Base-by-base conservation (phyloP, 2,113 vertebrate genomes). In the Onychostoma macrolepis region DNA sequence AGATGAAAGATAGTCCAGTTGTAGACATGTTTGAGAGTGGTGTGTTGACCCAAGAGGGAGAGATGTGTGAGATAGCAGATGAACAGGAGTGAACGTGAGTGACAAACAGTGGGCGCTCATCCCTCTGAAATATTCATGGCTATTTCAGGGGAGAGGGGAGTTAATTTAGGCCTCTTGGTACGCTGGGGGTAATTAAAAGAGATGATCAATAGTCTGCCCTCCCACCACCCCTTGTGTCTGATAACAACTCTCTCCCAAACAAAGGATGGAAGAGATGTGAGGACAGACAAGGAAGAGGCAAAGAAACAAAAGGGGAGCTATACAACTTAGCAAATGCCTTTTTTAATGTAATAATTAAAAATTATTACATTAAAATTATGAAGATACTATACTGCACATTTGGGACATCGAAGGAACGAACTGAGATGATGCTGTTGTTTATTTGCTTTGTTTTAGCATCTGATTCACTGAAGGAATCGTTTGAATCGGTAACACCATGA, bases 181-280 rank as follows among this genome's bases (percentile, higher is more conserved):
- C 92, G 92, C 94, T 95, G 91, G 92, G 94, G 94, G 95, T 96
- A 95, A 95, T 96, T 96, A 96, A 95, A 96, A 96, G 93, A 95
- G 93, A 95, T 95, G 94, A 96, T 95, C 95, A 94, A 95, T 95
- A 95, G 93, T 92, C 84, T 85, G 65, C 85, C 88, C 85, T 84
- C 85, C 90, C 85, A 67, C 83, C 72, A 83, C 91, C 92, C 90
- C 91, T 88, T 88, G 90, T 93, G 93, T 93, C 93, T 95, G 94
- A 96, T 95, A 95, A 94, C 93, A 93, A 92, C 93, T 91, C 12
- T 89, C 87, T 80, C 85, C 85, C 89, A 83, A 83, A 83, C 81
- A 83, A 83, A 83, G 81, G 65, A 83, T 50, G 10, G 65, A 24
- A 71, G 81, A 71, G 65, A 83, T 71, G 45, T 24, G 86, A 87